Evolutionary conservation across 2,888 invertebrate species (phyloP).

Genomic region (Heteropelma amictum): DNA sequence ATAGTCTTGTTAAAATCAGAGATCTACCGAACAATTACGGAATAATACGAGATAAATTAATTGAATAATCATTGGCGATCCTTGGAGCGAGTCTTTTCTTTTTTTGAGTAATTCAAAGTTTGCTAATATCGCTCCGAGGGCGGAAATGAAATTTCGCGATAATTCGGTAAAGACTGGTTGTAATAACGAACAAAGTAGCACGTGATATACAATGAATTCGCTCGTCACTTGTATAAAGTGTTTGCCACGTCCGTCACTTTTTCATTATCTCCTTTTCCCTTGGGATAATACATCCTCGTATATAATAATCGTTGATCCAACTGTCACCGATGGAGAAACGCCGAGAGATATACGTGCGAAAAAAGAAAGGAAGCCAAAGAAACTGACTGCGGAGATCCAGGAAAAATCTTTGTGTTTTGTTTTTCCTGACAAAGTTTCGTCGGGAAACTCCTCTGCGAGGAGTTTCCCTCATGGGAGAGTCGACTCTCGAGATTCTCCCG

Average conservation of each 20-base stretch:
- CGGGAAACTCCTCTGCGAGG: not conserved
- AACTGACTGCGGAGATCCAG: conserved; percentile 2
- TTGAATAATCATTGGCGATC: no score
- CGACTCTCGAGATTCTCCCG: not conserved
- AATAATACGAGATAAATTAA: no score
- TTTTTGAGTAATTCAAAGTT: no score
- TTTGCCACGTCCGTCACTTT: not conserved
- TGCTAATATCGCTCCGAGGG: no score
- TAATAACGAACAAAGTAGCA: no score
- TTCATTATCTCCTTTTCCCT: conserved; percentile 8
- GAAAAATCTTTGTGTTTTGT: conserved; percentile 37
- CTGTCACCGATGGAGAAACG: conserved; percentile 12
- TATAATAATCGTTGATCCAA: conserved; percentile 12
- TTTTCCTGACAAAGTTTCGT: conserved; percentile 30
- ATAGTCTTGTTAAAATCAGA: no score
- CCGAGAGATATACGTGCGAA: conserved; percentile 12
- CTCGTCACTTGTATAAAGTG: not conserved
- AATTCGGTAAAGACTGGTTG: no score
- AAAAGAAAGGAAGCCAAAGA: conserved; percentile 31
- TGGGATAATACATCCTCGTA: conserved; percentile 2
- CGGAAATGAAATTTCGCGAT: no score
- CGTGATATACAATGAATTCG: no score
- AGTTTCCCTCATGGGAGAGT: conserved; percentile 18
- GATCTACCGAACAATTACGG: no score
- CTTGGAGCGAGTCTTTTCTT: no score